Percentiles rank a stretch among this genome's conserved stretches.
phyloP scores from a whole-genome alignment of 2,113 vertebrate genomes.

The Hoplias malabaricus region DNA sequence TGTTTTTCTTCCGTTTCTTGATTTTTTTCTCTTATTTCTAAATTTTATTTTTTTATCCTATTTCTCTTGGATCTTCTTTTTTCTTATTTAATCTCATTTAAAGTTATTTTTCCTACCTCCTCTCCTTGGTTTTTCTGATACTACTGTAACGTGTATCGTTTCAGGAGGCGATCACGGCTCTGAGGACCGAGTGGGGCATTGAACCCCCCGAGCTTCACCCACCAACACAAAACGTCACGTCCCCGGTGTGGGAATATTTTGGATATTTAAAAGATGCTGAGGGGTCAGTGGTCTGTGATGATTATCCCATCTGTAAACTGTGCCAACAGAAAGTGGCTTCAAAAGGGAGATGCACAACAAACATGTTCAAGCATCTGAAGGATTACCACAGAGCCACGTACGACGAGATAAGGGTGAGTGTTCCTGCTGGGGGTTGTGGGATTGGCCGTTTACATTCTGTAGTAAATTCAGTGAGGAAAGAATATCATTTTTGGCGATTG shows the following conservation, averaged over 20 bases:
- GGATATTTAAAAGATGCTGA: slow-evolving; percentile 33
- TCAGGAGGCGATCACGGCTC: slow-evolving; percentile 31
- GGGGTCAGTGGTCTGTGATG: slow-evolving; percentile 26
- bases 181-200: slow-evolving; percentile 37
- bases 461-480: no score
- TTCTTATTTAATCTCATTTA: no score
- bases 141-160: neutral
- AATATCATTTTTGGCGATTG: no score
- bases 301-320: slow-evolving; percentile 35
- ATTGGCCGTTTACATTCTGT: neutral
- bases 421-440: neutral
- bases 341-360: slow-evolving; percentile 23
- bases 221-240: slow-evolving; percentile 36
- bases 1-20: no score
- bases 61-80: no score
- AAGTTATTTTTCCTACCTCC: no score
- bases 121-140: neutral
- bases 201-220: slow-evolving; percentile 40
- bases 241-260: slow-evolving; percentile 35
- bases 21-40: no score
- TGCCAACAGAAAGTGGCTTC: slow-evolving; percentile 39
- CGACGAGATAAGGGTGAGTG: slow-evolving; percentile 31
- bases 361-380: slow-evolving; percentile 41
- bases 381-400: slow-evolving; percentile 25
- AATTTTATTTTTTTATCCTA: no score